Evolutionary conservation across 2,888 invertebrate genomes (phyloP), one percentile per base, ranked within the genome.

Genomic region (Lycia hirtaria): DNA sequence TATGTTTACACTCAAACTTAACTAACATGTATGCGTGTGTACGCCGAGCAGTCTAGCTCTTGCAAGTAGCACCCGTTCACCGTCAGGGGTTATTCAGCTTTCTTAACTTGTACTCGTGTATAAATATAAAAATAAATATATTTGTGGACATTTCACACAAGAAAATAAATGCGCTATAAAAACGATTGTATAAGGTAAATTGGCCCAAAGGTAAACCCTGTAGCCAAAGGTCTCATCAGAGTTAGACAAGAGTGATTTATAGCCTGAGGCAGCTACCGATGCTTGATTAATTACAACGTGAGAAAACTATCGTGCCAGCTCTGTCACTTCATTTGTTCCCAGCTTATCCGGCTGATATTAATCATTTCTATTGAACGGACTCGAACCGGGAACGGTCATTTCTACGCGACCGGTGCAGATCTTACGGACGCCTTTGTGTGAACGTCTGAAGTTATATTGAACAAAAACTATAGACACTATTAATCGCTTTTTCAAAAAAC

Each of bases 231-330:
- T 60, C 64, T 80, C 80, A 80, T 81, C 80, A 78, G 68, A 76
- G 77, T 76, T 77, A 74, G 57, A 72, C 60, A 64, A 56, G 68
- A 73, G 83, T 87, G 85, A 87, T 87, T 84, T 80, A 87, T 87
- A 64, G 72, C 72, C 67, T 68, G 67, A 55, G 63, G 68, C 69
- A 66, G 70, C 59, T 65, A 64, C 55, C 62, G 67, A 65, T 68
- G 64, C 70, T 82, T 88, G 86, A 88, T 87, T 86, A 87, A 88
- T 88, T 82, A 80, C 83, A 38, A 73, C 73, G 78, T 80, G 83
- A 85, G 85, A 86, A 88, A 86, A 86, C 85, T 88, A 85, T 83
- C 80, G 75, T 73, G 68, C 73, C 75, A 75, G 76, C 75, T 69
- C 79, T 73, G 74, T 77, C 78, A 75, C 74, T 81, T 78, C 80